phyloP scores from a whole-genome alignment of 92 coral and sea anemone genomes.

The Epizoanthus fatuus region DNA sequence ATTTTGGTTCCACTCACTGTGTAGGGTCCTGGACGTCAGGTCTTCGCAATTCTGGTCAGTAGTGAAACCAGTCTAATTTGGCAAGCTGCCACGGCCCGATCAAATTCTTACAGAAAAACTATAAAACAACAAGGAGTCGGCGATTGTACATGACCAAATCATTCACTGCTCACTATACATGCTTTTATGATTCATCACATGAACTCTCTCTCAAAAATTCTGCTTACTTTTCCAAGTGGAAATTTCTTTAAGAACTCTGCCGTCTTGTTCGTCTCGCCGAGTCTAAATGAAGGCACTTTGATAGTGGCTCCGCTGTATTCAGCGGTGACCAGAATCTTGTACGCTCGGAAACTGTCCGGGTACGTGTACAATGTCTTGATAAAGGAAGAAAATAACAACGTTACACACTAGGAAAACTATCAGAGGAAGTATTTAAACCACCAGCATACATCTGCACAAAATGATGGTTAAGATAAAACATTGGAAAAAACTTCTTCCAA shows the following conservation, averaged over 20 bases:
- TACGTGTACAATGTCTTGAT: conserved; percentile 96
- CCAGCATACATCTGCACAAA: background rate
- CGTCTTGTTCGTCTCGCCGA: conserved; percentile 95
- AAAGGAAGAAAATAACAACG: conserved; percentile 31
- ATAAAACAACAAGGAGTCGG: too few relatives aligned
- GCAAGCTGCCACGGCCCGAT: too few relatives aligned
- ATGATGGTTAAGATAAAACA: conserved; percentile 40
- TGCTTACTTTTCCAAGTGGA: conserved; percentile 96
- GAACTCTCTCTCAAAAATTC: background rate
- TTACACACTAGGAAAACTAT: background rate
- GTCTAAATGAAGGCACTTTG: conserved; percentile 86
- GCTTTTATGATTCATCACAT: background rate
- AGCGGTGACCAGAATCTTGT: conserved; percentile 97
- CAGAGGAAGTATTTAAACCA: background rate
- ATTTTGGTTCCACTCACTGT: too few relatives aligned
- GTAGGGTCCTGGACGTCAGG: too few relatives aligned
- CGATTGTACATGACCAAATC: background rate
- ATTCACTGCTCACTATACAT: too few relatives aligned
- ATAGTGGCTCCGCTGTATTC: conserved; percentile 95
- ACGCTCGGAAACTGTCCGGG: conserved; percentile 97
- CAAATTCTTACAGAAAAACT: too few relatives aligned
- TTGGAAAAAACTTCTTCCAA: background rate
- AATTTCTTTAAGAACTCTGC: conserved; percentile 90
- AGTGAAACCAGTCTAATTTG: too few relatives aligned
- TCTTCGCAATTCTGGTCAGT: too few relatives aligned